Percentiles rank a stretch among this genome's conserved stretches.
Evolutionary conservation across 2,888 invertebrate species (phyloP).

Genomic region (Galerucella pusilla): DNA sequence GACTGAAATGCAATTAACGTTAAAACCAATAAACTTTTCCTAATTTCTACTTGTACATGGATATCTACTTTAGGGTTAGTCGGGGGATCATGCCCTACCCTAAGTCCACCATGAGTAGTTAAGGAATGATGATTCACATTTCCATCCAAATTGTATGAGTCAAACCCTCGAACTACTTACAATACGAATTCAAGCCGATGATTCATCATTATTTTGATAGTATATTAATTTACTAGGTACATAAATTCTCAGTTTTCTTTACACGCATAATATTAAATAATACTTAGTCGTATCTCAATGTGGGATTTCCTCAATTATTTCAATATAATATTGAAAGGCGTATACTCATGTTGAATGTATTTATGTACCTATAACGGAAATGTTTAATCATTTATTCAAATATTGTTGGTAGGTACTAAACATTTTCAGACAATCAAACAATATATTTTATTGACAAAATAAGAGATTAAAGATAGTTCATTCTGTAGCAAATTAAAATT

Average conservation of each 20-base stretch:
- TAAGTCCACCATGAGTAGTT: conserved; percentile 6
- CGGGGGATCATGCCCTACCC: conserved; percentile 13
- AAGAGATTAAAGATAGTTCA: no score
- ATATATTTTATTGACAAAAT: no score
- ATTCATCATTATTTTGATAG: conserved; percentile 35
- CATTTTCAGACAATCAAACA: no score
- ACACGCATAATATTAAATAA: neutral
- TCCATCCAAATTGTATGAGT: conserved; percentile 14
- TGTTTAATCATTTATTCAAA: neutral
- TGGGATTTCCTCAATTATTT: conserved; percentile 1
- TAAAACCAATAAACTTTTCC: neutral
- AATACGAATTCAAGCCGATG: conserved; percentile 27
- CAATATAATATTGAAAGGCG: neutral
- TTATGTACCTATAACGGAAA: neutral
- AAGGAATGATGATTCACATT: conserved; percentile 15
- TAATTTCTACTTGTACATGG: neutral
- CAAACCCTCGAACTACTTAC: conserved; percentile 18
- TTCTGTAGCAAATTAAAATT: no score
- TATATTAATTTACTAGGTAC: conserved; percentile 5
- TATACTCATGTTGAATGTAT: neutral
- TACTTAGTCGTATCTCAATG: neutral
- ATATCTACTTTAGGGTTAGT: conserved; percentile 7
- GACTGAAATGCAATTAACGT: neutral
- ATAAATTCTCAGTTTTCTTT: conserved; percentile 5
- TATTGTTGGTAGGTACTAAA: no score